Conservation (phyloP, 2,113 vertebrate genomes). For the Siniperca chuatsi region DNA sequence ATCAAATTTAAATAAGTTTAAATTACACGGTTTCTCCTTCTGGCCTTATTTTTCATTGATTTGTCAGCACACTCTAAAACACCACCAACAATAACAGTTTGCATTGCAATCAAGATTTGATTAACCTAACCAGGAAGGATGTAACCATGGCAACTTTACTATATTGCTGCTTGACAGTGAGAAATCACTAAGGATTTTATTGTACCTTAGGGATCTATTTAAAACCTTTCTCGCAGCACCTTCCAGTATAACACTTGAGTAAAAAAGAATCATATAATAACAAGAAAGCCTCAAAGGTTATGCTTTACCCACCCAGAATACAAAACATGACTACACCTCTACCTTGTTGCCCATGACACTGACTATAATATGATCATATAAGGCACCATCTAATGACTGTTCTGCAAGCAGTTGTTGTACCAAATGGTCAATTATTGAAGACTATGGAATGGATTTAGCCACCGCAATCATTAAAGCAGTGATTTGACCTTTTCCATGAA, state of each 20-base stretch:
- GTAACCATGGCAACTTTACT: conserved; percentile 68
- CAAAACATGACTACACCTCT: background rate
- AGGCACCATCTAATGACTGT: background rate
- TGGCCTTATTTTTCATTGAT: conserved; percentile 20
- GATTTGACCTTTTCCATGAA: background rate
- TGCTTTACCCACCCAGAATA: background rate
- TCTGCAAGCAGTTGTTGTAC: background rate
- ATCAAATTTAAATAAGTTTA: conserved; percentile 1
- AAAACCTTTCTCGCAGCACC: conserved; percentile 37
- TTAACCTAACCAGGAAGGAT: conserved; percentile 45
- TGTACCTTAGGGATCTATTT: conserved; percentile 51
- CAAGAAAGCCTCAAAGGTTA: conserved; percentile 14
- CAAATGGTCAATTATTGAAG: background rate
- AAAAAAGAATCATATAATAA: conserved; percentile 1
- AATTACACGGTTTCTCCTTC: background rate
- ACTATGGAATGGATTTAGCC: background rate
- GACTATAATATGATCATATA: background rate
- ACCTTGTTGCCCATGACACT: background rate
- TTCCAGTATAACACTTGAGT: conserved; percentile 13
- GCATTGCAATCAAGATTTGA: conserved; percentile 58
- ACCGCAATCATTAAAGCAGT: background rate
- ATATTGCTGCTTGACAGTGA: conserved; percentile 42
- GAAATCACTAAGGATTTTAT: conserved; percentile 40
- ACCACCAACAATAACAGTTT: conserved; percentile 35
- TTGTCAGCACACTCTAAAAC: conserved; percentile 11